A percentile compares a stretch with the other conserved stretches of the same genome.
Conservation (phyloP, 2,113 vertebrate genomes). For the Nettapus auritus region DNA sequence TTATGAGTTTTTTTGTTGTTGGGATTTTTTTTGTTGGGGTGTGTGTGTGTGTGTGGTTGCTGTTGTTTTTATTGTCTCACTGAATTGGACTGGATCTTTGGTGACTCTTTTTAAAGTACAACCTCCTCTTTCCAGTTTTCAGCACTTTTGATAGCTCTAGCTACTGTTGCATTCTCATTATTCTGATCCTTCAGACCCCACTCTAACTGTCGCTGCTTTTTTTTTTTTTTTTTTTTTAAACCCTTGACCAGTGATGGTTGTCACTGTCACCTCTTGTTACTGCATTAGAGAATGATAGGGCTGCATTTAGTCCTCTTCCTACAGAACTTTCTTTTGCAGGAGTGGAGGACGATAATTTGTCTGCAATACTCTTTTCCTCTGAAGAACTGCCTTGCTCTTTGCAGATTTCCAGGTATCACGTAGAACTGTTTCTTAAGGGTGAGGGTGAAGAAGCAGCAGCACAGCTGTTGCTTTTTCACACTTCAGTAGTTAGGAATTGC, state of each 20-base stretch:
- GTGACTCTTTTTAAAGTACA: not conserved
- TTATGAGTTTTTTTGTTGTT: not conserved
- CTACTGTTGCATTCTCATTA: not conserved
- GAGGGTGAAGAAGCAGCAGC: not conserved
- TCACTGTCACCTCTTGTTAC: not conserved
- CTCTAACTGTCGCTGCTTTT: not conserved
- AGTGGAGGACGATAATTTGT: not conserved
- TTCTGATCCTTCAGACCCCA: not conserved
- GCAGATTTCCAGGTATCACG: not conserved
- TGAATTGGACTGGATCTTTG: not conserved
- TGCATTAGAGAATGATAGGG: not conserved
- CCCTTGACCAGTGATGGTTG: not conserved
- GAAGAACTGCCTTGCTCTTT: not conserved
- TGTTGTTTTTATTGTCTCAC: not conserved
- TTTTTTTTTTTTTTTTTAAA: not conserved
- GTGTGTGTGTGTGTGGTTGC: no score
- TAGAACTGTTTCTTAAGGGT: not conserved
- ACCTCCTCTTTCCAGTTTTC: not conserved
- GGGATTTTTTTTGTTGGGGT: accelerated
- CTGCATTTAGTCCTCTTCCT: not conserved
- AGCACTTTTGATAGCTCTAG: not conserved
- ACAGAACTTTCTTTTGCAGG: not conserved
- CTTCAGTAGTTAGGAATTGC: not conserved
- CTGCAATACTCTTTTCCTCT: not conserved
- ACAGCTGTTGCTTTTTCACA: not conserved